Evolutionary conservation across 2,797 vertebrate genomes (phyloP).

Genomic region (Tarsius wallacei): DNA sequence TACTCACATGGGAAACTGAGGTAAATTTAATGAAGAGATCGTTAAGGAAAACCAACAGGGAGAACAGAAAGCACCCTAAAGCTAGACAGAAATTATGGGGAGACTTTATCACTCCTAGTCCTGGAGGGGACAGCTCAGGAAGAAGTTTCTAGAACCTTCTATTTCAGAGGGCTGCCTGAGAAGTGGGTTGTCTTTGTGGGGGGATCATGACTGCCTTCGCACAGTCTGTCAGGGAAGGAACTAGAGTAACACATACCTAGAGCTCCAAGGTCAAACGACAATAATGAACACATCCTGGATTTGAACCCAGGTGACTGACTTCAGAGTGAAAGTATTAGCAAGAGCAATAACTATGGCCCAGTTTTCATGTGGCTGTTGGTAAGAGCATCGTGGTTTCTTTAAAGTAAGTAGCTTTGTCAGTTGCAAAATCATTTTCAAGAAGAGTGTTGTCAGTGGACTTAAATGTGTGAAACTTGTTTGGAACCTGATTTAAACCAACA

Average conservation of each 20-base stretch:
- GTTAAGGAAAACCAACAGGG: background rate
- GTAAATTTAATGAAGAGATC: background rate
- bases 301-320: background rate
- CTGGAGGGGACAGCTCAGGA: background rate
- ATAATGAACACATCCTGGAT: background rate
- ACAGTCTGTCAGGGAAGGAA: no score
- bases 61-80: background rate
- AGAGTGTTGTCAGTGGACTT: background rate
- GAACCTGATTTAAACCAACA: background rate
- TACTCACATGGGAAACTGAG: background rate
- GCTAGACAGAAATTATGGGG: background rate
- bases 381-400: background rate
- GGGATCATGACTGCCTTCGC: background rate
- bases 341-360: background rate
- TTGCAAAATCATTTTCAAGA: conserved; percentile 2
- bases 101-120: background rate
- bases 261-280: background rate
- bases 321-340: background rate
- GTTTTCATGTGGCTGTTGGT: background rate
- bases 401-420: background rate
- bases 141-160: background rate
- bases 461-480: background rate
- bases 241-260: background rate
- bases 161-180: background rate
- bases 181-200: background rate